phyloP scores from a whole-genome alignment of 2,797 vertebrate genomes.

The Enteromius fasciolatus region DNA sequence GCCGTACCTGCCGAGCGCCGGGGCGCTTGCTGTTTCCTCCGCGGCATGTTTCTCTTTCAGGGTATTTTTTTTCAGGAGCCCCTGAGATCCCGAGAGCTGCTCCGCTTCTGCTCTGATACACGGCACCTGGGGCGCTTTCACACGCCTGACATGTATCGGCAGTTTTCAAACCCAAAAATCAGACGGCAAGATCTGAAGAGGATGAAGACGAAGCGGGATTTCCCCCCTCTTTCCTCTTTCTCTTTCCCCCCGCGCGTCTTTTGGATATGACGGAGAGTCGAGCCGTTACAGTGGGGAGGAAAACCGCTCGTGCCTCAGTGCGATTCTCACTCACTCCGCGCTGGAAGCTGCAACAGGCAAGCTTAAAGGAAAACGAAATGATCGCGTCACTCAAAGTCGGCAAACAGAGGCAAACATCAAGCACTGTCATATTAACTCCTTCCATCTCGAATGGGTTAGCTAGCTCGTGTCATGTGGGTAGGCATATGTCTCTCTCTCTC shows the following conservation, averaged over 20 bases:
- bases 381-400: slow-evolving; percentile 92
- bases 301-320: slow-evolving; percentile 70
- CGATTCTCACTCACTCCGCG: slow-evolving; percentile 75
- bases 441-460: slow-evolving; percentile 69
- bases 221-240: slow-evolving; percentile 52
- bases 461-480: slow-evolving; percentile 76
- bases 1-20: slow-evolving; percentile 92
- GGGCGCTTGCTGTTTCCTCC: slow-evolving; percentile 98
- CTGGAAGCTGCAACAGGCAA: slow-evolving; percentile 90
- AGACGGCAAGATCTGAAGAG: slow-evolving; percentile 64
- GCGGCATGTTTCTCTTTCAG: slow-evolving; percentile 85
- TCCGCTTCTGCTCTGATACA: slow-evolving; percentile 79
- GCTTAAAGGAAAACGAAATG: slow-evolving; percentile 89
- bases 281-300: slow-evolving; percentile 61
- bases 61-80: slow-evolving; percentile 77
- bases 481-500: slow-evolving; percentile 67
- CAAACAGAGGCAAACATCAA: slow-evolving; percentile 81
- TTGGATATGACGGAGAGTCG: slow-evolving; percentile 74
- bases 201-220: slow-evolving; percentile 63
- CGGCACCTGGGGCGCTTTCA: slow-evolving; percentile 80
- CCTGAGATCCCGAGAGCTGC: slow-evolving; percentile 72
- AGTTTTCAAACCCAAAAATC: slow-evolving; percentile 69
- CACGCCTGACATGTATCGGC: slow-evolving; percentile 77
- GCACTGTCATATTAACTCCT: slow-evolving; percentile 82
- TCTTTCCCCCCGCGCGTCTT: slow-evolving; percentile 66